Conservation (phyloP, 2,113 vertebrate genomes). For the Madoqua kirkii region DNA sequence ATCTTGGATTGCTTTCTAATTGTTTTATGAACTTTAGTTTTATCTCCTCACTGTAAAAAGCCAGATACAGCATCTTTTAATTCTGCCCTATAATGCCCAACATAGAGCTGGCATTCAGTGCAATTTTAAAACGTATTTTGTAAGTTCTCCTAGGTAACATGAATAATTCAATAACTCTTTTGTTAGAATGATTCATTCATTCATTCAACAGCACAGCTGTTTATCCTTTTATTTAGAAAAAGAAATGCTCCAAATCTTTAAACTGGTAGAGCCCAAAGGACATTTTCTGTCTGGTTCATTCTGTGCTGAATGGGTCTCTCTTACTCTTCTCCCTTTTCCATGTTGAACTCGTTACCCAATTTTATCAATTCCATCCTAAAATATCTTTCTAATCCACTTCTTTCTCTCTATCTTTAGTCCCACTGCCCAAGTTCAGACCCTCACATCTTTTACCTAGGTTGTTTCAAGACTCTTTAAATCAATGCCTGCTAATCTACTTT, state of each 20-base stretch:
- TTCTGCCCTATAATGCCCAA: neutral
- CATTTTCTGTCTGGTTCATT: neutral
- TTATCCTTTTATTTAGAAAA: constrained; percentile 43
- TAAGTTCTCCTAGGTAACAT: constrained; percentile 36
- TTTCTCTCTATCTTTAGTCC: neutral
- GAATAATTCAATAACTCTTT: constrained; percentile 52
- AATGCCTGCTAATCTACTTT: neutral
- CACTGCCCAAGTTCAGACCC: neutral
- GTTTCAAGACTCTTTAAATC: neutral
- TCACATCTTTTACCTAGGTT: neutral
- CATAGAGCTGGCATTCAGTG: neutral
- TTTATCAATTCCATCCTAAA: neutral
- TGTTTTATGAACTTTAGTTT: neutral
- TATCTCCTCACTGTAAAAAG: neutral
- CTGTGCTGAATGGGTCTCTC: neutral
- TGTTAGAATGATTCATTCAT: constrained; percentile 35
- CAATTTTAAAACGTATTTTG: constrained; percentile 31
- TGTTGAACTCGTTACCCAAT: neutral
- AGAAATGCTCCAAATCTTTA: neutral
- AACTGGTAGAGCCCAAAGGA: neutral
- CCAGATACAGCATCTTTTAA: neutral
- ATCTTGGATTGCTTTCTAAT: neutral
- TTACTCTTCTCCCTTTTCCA: neutral
- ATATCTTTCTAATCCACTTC: neutral
- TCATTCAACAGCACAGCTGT: constrained; percentile 31